A percentile compares a stretch with the other conserved stretches of the same genome.
Evolutionary conservation across 2,113 vertebrate genomes (phyloP).

Genomic region (Trematocara unimaculatum): DNA sequence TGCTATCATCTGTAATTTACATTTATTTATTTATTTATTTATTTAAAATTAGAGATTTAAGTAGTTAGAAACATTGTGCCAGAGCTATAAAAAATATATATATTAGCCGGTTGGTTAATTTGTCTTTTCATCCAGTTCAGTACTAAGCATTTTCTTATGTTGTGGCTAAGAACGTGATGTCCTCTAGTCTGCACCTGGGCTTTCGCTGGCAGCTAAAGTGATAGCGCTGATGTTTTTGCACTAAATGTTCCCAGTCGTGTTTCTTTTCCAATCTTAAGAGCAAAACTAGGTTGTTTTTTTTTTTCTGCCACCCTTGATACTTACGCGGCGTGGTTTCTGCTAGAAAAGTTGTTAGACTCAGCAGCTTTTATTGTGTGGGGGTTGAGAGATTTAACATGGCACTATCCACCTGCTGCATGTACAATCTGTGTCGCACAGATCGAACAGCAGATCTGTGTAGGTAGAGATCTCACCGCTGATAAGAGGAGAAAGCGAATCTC

Average conservation of each 20-base stretch:
- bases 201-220: background rate
- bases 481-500: background rate
- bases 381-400: background rate
- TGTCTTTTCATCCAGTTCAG: background rate
- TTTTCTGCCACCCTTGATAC: no score
- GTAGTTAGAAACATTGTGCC: background rate
- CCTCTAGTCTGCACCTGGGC: background rate
- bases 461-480: background rate
- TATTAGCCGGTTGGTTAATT: background rate
- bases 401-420: background rate
- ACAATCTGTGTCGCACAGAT: background rate
- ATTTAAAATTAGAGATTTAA: rapidly evolving
- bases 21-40: background rate
- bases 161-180: background rate
- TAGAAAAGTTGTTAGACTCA: background rate
- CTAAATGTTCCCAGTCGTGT: background rate
- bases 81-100: background rate
- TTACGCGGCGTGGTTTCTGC: background rate
- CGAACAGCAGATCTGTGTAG: background rate
- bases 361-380: background rate
- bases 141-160: background rate
- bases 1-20: background rate
- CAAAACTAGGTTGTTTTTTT: background rate
- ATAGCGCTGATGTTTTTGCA: background rate
- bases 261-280: background rate